phyloP scores from a whole-genome alignment of 2,888 invertebrate species.

The Hofmannophila pseudospretella region DNA sequence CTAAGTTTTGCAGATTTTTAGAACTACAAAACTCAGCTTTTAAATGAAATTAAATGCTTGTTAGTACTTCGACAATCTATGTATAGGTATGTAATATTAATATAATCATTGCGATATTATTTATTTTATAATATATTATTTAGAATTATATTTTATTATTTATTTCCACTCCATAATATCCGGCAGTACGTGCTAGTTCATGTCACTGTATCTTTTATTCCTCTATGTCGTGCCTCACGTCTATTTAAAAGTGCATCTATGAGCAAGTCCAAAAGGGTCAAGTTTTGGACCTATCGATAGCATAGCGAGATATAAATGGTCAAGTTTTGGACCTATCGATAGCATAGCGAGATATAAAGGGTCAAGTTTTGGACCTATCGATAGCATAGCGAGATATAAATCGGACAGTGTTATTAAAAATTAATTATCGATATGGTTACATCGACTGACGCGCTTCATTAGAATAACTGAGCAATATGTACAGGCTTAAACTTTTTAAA shows the following conservation, averaged over 20 bases:
- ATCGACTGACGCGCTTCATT: conserved; percentile 30
- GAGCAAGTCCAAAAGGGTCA: conserved; percentile 60
- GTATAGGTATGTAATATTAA: not conserved
- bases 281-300: conserved; percentile 56
- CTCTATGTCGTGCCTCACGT: conserved; percentile 59
- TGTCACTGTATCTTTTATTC: conserved; percentile 22
- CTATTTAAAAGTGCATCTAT: conserved; percentile 63
- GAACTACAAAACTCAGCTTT: too few species aligned
- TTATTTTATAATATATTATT: not conserved
- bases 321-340: conserved; percentile 53
- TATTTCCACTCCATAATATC: conserved; percentile 31
- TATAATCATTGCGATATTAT: not conserved
- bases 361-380: conserved; percentile 50
- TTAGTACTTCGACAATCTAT: too few species aligned
- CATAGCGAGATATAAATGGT: conserved; percentile 34
- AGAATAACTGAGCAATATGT: conserved; percentile 48
- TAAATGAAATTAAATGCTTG: too few species aligned
- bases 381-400: conserved; percentile 42
- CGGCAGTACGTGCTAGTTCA: conserved; percentile 67
- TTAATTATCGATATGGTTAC: conserved; percentile 14
- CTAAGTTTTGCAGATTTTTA: too few species aligned
- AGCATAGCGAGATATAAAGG: conserved; percentile 38
- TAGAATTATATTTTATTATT: conserved; percentile 16
- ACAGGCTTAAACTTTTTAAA: conserved; percentile 37
- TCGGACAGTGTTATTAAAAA: conserved; percentile 16